Evolutionary conservation across 1,140 invertebrate species (phyloP), one percentile per base, ranked within the genome.

Genomic region (Euwallacea fornicatus): DNA sequence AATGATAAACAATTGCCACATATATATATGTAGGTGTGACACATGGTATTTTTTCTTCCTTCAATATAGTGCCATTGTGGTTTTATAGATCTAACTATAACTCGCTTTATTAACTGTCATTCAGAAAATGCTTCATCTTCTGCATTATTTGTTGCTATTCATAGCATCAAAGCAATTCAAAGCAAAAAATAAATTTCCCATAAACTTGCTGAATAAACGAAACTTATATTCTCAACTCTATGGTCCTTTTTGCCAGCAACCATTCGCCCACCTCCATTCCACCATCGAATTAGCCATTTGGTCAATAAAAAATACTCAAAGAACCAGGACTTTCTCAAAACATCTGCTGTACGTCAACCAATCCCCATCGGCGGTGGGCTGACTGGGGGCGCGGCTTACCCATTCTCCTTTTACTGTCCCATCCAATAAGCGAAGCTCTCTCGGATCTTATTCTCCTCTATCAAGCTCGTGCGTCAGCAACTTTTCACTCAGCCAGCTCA

Each of bases 231-330:
- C 46, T 11, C 6, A 11, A 50, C 9, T 50, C 2, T 56, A 21
- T 13, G 11, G 43, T 60, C 64, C 71, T 66, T 68, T 62, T 62
- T 21, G 33, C 42, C 7, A 43, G 42, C 47, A 33, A 62, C 41
- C 64, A 66, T 43, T 46, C 41, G 42, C 15, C 16, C 16, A 62
- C 62, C 64, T 62, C 65, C 64, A 72, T 72, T 72, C 67, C 64
- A 56, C 11, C 15, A 13, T 13, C n/a, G 10, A 66, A 66, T 21
- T 72, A 67, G 66, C 71, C 71, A 72, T 72, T 68, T 72, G 64
- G 59, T 68, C 58, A 72, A 67, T 16, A 72, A 72, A 72, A 71
- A 72, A 72, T 62, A 21, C 56, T 67, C n/a, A 62, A 15, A 68
- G 67, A 47, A 46, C 59, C 15, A 62, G 46, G 47, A 47, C 55